A percentile compares a stretch with the other conserved stretches of the same genome.
Conservation (phyloP, 1,140 invertebrate genomes). For the Bombyx mandarina region DNA sequence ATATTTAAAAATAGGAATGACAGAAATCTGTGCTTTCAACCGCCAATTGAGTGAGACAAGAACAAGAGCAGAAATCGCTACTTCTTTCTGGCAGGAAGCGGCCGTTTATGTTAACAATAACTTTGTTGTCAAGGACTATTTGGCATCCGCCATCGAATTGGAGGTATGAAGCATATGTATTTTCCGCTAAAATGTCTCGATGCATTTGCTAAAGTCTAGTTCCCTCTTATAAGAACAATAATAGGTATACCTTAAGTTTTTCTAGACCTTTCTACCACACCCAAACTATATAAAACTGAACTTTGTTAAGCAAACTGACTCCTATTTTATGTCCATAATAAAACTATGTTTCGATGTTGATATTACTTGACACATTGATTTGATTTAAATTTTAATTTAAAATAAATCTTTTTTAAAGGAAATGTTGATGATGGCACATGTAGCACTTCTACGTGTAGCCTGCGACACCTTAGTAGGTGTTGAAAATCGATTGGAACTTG, state of each 20-base stretch:
- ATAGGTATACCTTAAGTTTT: not conserved
- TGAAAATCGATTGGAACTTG: conserved; percentile 13
- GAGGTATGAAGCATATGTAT: conserved; percentile 26
- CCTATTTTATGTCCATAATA: no score
- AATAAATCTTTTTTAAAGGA: conserved; percentile 26
- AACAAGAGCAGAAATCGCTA: conserved; percentile 42
- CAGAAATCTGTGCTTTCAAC: conserved; percentile 43
- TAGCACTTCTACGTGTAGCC: conserved; percentile 33
- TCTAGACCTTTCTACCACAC: not conserved
- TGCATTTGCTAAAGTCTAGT: no score
- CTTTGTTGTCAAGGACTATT: conserved; percentile 39
- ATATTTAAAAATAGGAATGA: conserved; percentile 20
- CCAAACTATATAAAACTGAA: no score
- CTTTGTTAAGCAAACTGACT: no score
- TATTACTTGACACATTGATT: not conserved
- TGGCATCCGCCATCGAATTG: conserved; percentile 32
- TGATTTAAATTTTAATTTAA: not conserved
- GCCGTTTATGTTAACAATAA: conserved; percentile 52
- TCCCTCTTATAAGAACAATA: not conserved
- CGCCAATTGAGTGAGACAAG: conserved; percentile 47
- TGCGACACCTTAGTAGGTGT: conserved; percentile 21
- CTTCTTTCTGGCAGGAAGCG: conserved; percentile 51
- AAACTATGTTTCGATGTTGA: no score
- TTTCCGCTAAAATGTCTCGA: no score
- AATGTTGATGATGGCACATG: conserved; percentile 48